Evolutionary conservation across 2,888 invertebrate genomes (phyloP).

Genomic region (Lasioglossum marginatum): DNA sequence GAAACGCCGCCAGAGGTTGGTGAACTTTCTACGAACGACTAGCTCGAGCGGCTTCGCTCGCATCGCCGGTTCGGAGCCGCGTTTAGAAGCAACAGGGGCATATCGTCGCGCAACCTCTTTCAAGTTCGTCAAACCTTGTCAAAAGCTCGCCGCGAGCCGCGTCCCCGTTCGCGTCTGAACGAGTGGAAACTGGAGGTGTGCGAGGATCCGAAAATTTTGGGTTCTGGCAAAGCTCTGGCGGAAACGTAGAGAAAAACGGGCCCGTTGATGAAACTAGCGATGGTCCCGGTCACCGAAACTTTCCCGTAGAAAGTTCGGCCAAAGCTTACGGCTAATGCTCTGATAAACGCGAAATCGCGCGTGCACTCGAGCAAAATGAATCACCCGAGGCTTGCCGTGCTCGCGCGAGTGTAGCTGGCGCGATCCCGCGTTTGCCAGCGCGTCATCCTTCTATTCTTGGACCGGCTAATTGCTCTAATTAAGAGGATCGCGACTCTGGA

Average conservation of each 20-base stretch:
- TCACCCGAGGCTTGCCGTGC: neutral
- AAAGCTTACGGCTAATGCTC: neutral
- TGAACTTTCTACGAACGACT: slow-evolving; percentile 69
- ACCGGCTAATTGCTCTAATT: slow-evolving; percentile 81
- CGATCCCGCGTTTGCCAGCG: slow-evolving; percentile 35
- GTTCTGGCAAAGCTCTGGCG: neutral
- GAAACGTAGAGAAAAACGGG: neutral
- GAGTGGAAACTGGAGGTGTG: neutral
- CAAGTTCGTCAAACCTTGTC: slow-evolving; percentile 23
- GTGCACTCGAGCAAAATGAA: neutral
- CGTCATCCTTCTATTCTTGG: slow-evolving; percentile 80
- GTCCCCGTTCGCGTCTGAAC: neutral
- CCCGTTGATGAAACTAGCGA: too few species aligned
- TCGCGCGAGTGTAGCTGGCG: slow-evolving; percentile 6
- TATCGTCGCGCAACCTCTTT: slow-evolving; percentile 55
- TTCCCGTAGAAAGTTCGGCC: neutral
- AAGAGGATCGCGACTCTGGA: slow-evolving; percentile 79
- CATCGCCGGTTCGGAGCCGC: slow-evolving; percentile 59
- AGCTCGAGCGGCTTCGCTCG: slow-evolving; percentile 51
- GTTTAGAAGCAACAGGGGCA: slow-evolving; percentile 52
- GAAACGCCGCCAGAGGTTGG: slow-evolving; percentile 66
- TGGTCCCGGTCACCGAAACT: neutral
- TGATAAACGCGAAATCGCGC: neutral
- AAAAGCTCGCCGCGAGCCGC: neutral
- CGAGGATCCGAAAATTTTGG: neutral